Evolutionary conservation across 2,888 invertebrate species (phyloP), one percentile per base, ranked within the genome.

Genomic region (Congeria kusceri): DNA sequence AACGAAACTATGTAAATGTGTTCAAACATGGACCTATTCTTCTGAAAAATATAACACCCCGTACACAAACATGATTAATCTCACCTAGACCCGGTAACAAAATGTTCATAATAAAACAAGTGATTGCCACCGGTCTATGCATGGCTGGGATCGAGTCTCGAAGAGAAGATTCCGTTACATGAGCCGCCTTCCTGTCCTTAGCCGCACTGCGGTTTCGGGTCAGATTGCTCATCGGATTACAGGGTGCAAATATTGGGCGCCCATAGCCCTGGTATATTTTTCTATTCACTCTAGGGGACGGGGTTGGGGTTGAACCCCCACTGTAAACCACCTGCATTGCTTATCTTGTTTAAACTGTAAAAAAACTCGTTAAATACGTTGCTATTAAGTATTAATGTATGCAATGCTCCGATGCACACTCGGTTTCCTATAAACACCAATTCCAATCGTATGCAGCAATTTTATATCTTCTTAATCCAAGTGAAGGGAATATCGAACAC

Each of bases 91-190:
- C 92, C 0, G 92, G 92, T 18, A 90, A 49, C 9, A 91, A 20
- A 20, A 91, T 87, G 69, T 92, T 92, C 64, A 88, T 86, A 47
- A 92, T 77, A 18, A 90, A 80, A 79, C 91, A 92, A 18, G 86
- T 77, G 27, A 90, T 70, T 13, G 91, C 92, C 59, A 91, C 77
- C 9, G 89, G 85, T 63, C 84, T 88, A 20, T 83, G 85, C 92
- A 92, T 91, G 63, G 89, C 91, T 0, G 92, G 92, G 25, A 92
- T 92, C 29, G 89, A 89, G 61, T 91, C 89, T 58, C 89, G 76
- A 29, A 91, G 69, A 29, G 84, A 87, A 1, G 86, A 83, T 62
- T 90, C 91, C 25, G 80, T 82, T 0, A 63, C 71, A 20, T 72
- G 65, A 57, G 77, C 73, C 15, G 9, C 39, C 28, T 84, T 79